Conservation (phyloP, 2,797 vertebrate species). For the Erethizon dorsatum region DNA sequence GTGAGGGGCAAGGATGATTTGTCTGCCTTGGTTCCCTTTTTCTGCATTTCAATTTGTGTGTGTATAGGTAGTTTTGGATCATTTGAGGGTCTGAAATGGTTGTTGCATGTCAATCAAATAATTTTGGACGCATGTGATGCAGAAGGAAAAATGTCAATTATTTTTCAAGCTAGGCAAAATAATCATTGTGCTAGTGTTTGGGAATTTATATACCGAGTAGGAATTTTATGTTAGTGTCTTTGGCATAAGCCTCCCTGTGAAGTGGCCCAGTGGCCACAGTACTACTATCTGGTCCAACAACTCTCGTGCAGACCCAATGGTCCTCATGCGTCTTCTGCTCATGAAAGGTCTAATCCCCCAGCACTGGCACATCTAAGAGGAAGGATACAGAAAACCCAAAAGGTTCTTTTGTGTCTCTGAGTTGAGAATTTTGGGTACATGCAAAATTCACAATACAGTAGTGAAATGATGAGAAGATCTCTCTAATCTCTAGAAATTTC, state of each 20-base stretch:
- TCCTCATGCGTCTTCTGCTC: neutral
- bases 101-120: slow-evolving; percentile 48
- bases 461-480: neutral
- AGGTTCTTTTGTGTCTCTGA: slow-evolving; percentile 23
- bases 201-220: neutral
- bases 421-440: neutral
- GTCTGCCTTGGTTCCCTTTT: neutral
- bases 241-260: neutral
- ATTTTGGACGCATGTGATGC: neutral
- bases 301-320: neutral
- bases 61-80: neutral
- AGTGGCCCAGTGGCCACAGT: neutral
- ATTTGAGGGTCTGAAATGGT: slow-evolving; percentile 22
- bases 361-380: neutral
- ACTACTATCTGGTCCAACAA: neutral
- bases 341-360: neutral
- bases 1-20: neutral
- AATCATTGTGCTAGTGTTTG: slow-evolving; percentile 5
- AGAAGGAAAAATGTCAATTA: neutral
- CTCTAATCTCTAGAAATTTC: slow-evolving; percentile 19
- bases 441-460: neutral
- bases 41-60: neutral
- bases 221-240: slow-evolving; percentile 32
- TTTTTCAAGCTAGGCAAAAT: slow-evolving; percentile 55
- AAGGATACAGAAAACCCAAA: neutral